phyloP scores from a whole-genome alignment of 2,797 vertebrate genomes.

The Hoplostethus atlanticus region DNA sequence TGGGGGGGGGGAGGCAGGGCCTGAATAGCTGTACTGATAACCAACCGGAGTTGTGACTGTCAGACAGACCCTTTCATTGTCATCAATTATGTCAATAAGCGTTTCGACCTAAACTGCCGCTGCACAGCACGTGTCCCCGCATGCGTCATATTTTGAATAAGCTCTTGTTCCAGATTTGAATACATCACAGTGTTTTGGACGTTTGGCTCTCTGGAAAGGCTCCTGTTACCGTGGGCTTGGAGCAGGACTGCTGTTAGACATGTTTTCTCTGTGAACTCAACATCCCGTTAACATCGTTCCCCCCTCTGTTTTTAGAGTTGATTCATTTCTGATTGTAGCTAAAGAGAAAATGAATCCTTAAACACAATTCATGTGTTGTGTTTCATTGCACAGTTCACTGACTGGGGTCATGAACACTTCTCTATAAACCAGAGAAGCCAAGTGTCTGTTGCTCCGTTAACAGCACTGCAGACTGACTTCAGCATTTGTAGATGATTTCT shows the following conservation, averaged over 20 bases:
- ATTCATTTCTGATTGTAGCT: too few relatives aligned
- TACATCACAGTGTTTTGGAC: not conserved
- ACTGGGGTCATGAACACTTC: too few relatives aligned
- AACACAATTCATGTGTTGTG: too few relatives aligned
- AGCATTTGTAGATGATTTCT: too few relatives aligned
- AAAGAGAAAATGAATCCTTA: too few relatives aligned
- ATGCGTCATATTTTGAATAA: conserved; percentile 8
- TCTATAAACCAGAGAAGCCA: too few relatives aligned
- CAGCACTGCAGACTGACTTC: too few relatives aligned
- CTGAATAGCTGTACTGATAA: conserved; percentile 34
- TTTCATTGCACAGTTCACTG: too few relatives aligned
- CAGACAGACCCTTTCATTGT: conserved; percentile 25
- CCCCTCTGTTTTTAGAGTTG: not conserved
- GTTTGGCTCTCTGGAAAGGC: not conserved
- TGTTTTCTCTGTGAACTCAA: not conserved
- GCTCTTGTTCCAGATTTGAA: conserved; percentile 8
- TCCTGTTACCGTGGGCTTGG: not conserved
- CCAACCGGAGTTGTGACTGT: not conserved
- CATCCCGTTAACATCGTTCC: not conserved
- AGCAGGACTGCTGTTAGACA: not conserved
- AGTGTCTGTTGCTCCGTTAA: conserved; percentile 1
- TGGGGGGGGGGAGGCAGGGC: not conserved
- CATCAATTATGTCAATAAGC: conserved; percentile 8
- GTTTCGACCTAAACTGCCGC: not conserved
- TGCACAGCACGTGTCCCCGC: not conserved